Evolutionary conservation across 2,797 vertebrate species (phyloP).

Genomic region (Streptopelia turtur): DNA sequence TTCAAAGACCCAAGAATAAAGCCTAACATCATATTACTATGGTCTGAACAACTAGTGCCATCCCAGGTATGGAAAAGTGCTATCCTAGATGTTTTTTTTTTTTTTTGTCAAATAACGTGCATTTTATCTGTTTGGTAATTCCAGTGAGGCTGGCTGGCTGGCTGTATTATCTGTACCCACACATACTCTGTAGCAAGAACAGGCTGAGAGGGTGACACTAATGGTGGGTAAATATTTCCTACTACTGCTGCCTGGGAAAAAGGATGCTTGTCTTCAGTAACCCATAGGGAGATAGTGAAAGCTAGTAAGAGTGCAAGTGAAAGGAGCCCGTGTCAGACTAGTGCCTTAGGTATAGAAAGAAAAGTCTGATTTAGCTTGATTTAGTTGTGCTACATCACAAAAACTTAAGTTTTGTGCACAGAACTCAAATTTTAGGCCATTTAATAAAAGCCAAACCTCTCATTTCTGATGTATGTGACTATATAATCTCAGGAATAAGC

Average conservation of each 20-base stretch:
- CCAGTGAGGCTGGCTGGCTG: not conserved
- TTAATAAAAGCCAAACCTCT: not conserved
- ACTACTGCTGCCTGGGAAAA: not conserved
- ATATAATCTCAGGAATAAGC: not conserved
- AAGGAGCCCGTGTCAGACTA: not conserved
- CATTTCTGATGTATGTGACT: not conserved
- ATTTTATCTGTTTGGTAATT: not conserved
- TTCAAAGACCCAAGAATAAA: not conserved
- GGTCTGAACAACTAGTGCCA: not conserved
- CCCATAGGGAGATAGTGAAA: not conserved
- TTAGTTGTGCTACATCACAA: not conserved
- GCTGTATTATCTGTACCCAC: not conserved
- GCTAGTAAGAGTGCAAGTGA: not conserved
- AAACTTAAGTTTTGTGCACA: not conserved
- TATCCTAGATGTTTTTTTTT: not conserved
- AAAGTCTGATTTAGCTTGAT: not conserved
- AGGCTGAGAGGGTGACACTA: not conserved
- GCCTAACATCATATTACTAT: not conserved
- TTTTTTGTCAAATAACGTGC: not conserved
- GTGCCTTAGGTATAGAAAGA: not conserved
- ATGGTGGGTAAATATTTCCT: not conserved
- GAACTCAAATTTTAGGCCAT: not conserved
- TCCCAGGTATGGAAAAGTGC: not conserved
- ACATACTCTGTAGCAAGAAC: not conserved
- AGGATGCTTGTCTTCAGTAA: not conserved